Evolutionary conservation across 1,140 invertebrate species (phyloP).

Genomic region (Teleopsis dalmanni): DNA sequence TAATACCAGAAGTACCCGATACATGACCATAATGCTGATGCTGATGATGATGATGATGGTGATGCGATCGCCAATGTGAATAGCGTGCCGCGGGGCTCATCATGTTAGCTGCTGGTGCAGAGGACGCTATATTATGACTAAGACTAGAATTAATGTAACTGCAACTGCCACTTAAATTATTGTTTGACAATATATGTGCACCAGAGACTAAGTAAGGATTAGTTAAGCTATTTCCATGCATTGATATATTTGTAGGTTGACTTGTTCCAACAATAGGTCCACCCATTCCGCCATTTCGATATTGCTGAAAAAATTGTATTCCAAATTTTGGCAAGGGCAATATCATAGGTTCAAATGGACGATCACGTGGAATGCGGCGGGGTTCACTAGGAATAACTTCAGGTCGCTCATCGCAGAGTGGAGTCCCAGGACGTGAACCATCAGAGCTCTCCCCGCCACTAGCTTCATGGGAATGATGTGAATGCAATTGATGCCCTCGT

Average conservation of each 20-base stretch:
- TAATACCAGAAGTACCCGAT: slow-evolving; percentile 17
- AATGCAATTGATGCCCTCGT: slow-evolving; percentile 42
- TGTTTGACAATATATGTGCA: slow-evolving; percentile 11
- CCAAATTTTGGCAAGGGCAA: slow-evolving; percentile 80
- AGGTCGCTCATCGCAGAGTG: slow-evolving; percentile 73
- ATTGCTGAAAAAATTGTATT: slow-evolving; percentile 55
- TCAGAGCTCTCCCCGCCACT: slow-evolving; percentile 43
- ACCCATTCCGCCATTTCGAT: slow-evolving; percentile 40
- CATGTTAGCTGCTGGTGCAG: slow-evolving; percentile 15
- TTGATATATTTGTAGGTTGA: slow-evolving; percentile 6
- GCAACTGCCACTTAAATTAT: slow-evolving; percentile 5
- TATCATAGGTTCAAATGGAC: slow-evolving; percentile 63
- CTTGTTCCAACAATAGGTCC: slow-evolving; percentile 28
- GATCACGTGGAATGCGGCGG: slow-evolving; percentile 58
- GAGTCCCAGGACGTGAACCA: slow-evolving; percentile 70
- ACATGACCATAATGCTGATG: slow-evolving; percentile 15
- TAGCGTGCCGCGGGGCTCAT: slow-evolving; percentile 34
- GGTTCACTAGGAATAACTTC: slow-evolving; percentile 68
- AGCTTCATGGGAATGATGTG: slow-evolving; percentile 42
- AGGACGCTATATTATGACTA: slow-evolving; percentile 17
- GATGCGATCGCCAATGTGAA: slow-evolving; percentile 33
- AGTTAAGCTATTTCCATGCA: neutral
- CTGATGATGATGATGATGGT: slow-evolving; percentile 36
- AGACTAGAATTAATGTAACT: slow-evolving; percentile 40
- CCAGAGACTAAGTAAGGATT: no score